These are phyloP conservation scores for Cantharis flavilabris DNA, from an alignment of 2,888 invertebrate genomes.

Conservation along the genomic window DNA sequence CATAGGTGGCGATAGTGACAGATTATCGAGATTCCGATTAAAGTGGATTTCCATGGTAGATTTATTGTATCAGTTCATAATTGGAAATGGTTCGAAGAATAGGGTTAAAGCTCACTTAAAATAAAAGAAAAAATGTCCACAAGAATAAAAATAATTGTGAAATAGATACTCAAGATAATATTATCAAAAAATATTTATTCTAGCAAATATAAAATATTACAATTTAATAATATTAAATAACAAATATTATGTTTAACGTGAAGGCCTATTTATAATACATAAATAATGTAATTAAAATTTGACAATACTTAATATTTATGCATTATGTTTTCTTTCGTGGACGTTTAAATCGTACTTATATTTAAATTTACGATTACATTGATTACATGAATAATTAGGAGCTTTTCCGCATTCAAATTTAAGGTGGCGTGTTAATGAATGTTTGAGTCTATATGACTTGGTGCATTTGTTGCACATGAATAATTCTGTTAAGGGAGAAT, in stretches of 20 bases:
- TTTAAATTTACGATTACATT: constrained; percentile 53
- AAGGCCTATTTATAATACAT: neutral
- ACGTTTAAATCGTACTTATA: constrained; percentile 58
- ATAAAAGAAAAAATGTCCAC: neutral
- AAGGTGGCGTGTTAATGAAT: constrained; percentile 52
- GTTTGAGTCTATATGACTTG: constrained; percentile 52
- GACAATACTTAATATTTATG: neutral
- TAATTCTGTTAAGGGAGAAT: constrained; percentile 40
- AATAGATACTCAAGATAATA: neutral
- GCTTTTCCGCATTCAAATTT: constrained; percentile 53
- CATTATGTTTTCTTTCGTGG: constrained; percentile 45
- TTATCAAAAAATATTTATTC: neutral
- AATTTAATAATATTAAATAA: neutral
- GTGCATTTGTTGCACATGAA: constrained; percentile 54
- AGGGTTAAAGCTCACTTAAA: neutral
- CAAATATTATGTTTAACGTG: neutral
- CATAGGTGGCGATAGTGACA: no score
- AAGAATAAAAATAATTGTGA: no score
- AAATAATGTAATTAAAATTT: neutral
- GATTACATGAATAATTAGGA: constrained; percentile 48
- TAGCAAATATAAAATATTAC: neutral
- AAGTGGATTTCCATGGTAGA: no score
- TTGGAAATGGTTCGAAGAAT: no score
- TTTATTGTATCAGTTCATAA: no score
- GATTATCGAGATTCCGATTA: no score